Conservation (phyloP, 2,888 invertebrate genomes). For the Diachrysia chrysitis region DNA sequence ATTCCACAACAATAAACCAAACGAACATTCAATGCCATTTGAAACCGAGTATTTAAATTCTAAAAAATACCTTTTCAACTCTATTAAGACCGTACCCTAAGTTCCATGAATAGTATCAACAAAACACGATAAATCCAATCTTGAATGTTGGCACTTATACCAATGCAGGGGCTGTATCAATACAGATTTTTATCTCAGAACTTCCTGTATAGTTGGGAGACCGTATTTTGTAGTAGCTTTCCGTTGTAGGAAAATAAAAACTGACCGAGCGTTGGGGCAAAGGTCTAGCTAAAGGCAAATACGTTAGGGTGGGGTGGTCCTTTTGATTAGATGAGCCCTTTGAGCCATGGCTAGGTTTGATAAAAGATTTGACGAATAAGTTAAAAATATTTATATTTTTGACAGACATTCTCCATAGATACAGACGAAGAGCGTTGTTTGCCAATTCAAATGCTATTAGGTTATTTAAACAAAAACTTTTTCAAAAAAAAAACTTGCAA, state of each 20-base stretch:
- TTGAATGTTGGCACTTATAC: slow-evolving; percentile 53
- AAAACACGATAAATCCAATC: slow-evolving; percentile 50
- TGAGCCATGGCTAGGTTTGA: neutral
- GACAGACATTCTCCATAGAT: neutral
- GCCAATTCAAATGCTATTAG: neutral
- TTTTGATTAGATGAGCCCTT: neutral
- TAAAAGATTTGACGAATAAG: neutral
- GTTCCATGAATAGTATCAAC: slow-evolving; percentile 25
- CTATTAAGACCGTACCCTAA: slow-evolving; percentile 30
- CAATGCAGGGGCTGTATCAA: slow-evolving; percentile 48
- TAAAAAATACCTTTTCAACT: slow-evolving; percentile 34
- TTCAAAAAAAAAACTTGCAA: neutral
- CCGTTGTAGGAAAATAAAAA: slow-evolving; percentile 11
- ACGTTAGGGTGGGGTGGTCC: neutral
- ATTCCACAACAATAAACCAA: neutral
- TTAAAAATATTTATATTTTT: neutral
- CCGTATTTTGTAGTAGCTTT: slow-evolving; percentile 42
- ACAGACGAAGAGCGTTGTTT: neutral
- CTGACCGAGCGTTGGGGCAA: neutral
- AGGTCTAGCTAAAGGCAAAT: neutral
- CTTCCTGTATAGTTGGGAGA: slow-evolving; percentile 43
- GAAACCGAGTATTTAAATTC: neutral
- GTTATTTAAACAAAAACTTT: neutral
- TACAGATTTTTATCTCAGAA: slow-evolving; percentile 58
- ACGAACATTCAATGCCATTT: neutral